phyloP scores from a whole-genome alignment of 2,113 vertebrate genomes.

The Vidua chalybeata region DNA sequence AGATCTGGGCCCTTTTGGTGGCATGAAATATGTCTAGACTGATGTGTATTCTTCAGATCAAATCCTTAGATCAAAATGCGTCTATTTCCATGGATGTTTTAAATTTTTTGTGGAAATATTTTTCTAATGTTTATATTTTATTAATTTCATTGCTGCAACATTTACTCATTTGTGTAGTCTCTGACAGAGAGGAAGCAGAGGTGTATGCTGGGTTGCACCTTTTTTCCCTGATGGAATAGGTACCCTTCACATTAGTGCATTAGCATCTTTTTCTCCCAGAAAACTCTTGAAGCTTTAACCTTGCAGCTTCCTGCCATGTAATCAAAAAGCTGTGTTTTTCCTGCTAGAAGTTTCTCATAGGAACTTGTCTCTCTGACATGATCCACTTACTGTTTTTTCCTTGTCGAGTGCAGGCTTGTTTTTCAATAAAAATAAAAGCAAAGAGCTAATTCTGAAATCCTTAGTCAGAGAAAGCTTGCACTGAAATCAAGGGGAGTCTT shows the following conservation, averaged over 20 bases:
- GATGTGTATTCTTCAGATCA: not conserved
- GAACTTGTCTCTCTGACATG: conserved; percentile 20
- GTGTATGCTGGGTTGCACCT: not conserved
- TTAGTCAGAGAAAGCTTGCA: conserved; percentile 9
- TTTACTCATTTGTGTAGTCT: not conserved
- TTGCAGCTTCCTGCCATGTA: not conserved
- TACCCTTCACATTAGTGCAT: not conserved
- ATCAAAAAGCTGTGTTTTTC: not conserved
- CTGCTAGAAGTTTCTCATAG: conserved; percentile 49
- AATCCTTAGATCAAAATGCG: not conserved
- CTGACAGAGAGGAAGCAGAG: not conserved
- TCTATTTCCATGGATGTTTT: not conserved
- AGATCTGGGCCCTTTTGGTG: not conserved
- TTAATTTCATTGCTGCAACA: not conserved
- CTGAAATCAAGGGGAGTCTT: conserved; percentile 25
- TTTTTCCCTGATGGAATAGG: not conserved
- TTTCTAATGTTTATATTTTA: not conserved
- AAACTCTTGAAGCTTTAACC: not conserved
- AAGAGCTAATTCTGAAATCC: conserved; percentile 53
- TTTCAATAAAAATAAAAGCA: conserved; percentile 51
- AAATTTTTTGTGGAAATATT: not conserved
- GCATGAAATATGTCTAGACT: not conserved
- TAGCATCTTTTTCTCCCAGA: not conserved
- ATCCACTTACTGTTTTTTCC: conserved; percentile 48
- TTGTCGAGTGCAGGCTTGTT: conserved; percentile 32